These are phyloP conservation scores for Julus scanicus DNA, from an alignment of 2,888 invertebrate species.

Conservation along the genomic window DNA sequence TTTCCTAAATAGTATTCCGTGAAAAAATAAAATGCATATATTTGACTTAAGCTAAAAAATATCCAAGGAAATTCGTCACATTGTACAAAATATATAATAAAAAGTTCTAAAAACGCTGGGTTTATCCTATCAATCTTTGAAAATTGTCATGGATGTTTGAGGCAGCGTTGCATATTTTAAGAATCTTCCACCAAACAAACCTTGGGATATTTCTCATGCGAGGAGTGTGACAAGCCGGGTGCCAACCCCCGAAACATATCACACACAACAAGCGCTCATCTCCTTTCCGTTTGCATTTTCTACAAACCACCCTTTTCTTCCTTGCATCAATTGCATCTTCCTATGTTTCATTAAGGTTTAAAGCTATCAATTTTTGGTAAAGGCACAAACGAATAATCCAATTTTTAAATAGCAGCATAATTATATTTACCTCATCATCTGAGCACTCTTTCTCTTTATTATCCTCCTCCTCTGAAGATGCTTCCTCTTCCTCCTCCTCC, in stretches of 20 bases:
- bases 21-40: no score
- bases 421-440: not conserved
- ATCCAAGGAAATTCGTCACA: no score
- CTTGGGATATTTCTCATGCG: conserved; percentile 8
- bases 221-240: conserved; percentile 37
- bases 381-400: not conserved
- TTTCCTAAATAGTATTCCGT: no score
- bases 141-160: not conserved
- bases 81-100: no score
- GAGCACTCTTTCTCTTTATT: not conserved
- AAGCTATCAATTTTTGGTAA: not conserved
- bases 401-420: not conserved
- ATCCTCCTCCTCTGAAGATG: not conserved
- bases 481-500: not conserved
- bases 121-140: not conserved
- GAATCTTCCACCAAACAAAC: not conserved
- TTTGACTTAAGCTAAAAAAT: no score
- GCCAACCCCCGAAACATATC: not conserved
- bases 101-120: no score
- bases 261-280: not conserved
- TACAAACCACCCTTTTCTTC: not conserved
- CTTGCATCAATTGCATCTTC: not conserved
- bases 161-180: not conserved
- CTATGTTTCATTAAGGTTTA: not conserved
- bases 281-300: not conserved